Percentiles rank a stretch among this genome's conserved stretches.
Conservation (phyloP, 2,888 invertebrate genomes). For the Eristalis pertinax region DNA sequence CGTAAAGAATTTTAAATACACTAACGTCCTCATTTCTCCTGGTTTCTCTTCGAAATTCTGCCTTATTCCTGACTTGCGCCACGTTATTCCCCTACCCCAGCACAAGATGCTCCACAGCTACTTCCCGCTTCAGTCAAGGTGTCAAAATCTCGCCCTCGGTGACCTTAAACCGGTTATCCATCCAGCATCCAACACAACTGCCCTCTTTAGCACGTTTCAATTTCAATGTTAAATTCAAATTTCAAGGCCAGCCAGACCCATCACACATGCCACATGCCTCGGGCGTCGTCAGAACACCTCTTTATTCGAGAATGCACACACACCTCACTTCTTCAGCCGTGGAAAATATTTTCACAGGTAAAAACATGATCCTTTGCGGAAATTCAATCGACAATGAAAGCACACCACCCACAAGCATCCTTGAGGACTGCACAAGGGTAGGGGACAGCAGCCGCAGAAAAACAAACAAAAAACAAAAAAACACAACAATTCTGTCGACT, state of each 20-base stretch:
- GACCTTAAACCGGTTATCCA: neutral
- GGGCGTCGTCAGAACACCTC: neutral
- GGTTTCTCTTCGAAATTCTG: too few species aligned
- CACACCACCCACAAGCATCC: constrained; percentile 45
- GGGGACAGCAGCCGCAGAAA: constrained; percentile 3
- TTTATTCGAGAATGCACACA: neutral
- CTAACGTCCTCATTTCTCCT: too few species aligned
- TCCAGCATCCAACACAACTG: neutral
- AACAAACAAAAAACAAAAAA: neutral
- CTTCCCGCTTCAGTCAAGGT: neutral
- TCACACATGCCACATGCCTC: neutral
- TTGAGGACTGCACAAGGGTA: constrained; percentile 38
- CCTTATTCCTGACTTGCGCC: too few species aligned
- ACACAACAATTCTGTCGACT: neutral
- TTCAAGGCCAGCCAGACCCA: neutral
- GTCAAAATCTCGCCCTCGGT: neutral
- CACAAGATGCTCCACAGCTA: neutral
- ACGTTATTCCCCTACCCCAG: too few species aligned
- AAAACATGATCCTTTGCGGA: constrained; percentile 24
- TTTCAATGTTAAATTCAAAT: neutral
- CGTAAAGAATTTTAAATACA: too few species aligned
- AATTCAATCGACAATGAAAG: constrained; percentile 62
- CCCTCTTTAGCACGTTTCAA: neutral
- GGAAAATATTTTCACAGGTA: constrained; percentile 42
- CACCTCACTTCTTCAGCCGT: constrained; percentile 50